Base-by-base conservation (phyloP, 1,140 invertebrate species). In the Drosophila leontia region DNA sequence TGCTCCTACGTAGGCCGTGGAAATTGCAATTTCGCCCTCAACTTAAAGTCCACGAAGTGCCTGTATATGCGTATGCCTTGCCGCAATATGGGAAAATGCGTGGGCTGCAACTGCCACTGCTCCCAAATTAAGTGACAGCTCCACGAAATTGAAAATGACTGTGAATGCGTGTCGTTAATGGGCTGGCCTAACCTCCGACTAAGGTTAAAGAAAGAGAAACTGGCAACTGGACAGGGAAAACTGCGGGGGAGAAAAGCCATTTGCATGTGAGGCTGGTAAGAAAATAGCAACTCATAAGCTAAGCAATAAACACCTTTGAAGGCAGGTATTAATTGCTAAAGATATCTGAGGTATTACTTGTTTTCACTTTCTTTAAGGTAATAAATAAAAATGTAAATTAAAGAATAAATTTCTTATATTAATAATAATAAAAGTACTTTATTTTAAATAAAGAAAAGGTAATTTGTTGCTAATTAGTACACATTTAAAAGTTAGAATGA, bases 41-140 rank as follows among this genome's bases (percentile, higher is more conserved):
- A 37, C 48, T 48, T 34, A 47, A 44, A 44, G 44, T 9, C 55
- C 23, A 47, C 15, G 35, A 35, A 42, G 41, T 42, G 62, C 23
- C 51, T 59, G 47, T 29, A 55, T 77, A 55, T 77, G 61, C 62
- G 57, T 50, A 39, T 59, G 61, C 26, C n/a, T 12, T 23, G 69
- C 37, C 17, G 19, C 19, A 55, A 55, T 39, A 15, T 44, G 48
- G 17, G 34, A 56, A 56, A 56, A 53, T 78, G 76, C 50, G 76
- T 72, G 75, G 48, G 75, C 48, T 75, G 62, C 57, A 70, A 75
- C 69, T 82, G 82, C 82, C 75, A 82, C 74, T 80, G 85, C 86
- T 90, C 61, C 85, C 85, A 90, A 91, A 90, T 90, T 82, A 90
- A 90, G 85, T 79, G 85, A 88, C 80, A 90, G 81, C 63, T 55